Evolutionary conservation across 2,113 vertebrate species (phyloP).

Genomic region (Nerophis lumbriciformis): DNA sequence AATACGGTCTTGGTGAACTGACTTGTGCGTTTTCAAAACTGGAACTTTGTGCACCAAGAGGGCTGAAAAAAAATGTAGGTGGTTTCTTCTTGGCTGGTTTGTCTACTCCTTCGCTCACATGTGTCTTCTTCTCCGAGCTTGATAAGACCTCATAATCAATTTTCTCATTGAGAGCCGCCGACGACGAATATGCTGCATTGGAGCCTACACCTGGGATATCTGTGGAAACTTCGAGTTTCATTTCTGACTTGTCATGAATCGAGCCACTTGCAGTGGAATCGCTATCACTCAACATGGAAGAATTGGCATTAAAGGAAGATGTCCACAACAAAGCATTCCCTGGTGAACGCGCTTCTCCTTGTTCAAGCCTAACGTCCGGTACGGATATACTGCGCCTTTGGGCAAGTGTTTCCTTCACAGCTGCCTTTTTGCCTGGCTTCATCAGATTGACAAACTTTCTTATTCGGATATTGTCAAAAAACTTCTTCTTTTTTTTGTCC

Average conservation of each 20-base stretch:
- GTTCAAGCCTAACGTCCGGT: constrained; percentile 54
- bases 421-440: constrained; percentile 47
- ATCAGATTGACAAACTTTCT: constrained; percentile 46
- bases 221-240: neutral
- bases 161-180: constrained; percentile 12
- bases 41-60: constrained; percentile 16
- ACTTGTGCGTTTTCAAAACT: neutral
- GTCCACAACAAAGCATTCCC: neutral
- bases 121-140: neutral
- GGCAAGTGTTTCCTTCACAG: constrained; percentile 35
- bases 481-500: constrained; percentile 57
- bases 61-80: constrained; percentile 9
- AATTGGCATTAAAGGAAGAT: constrained; percentile 7
- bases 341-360: neutral
- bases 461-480: constrained; percentile 48
- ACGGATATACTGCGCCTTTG: constrained; percentile 70
- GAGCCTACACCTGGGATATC: neutral
- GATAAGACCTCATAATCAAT: too few species aligned
- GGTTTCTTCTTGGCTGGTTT: constrained; percentile 16
- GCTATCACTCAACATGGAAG: constrained; percentile 26
- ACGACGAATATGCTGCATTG: constrained; percentile 17
- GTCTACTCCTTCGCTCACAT: neutral
- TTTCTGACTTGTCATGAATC: neutral
- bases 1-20: neutral
- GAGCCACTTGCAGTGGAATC: constrained; percentile 44